Percentiles rank a stretch among this genome's conserved stretches.
phyloP scores from a whole-genome alignment of 1,140 invertebrate genomes.

The Diachasmimorpha longicaudata region DNA sequence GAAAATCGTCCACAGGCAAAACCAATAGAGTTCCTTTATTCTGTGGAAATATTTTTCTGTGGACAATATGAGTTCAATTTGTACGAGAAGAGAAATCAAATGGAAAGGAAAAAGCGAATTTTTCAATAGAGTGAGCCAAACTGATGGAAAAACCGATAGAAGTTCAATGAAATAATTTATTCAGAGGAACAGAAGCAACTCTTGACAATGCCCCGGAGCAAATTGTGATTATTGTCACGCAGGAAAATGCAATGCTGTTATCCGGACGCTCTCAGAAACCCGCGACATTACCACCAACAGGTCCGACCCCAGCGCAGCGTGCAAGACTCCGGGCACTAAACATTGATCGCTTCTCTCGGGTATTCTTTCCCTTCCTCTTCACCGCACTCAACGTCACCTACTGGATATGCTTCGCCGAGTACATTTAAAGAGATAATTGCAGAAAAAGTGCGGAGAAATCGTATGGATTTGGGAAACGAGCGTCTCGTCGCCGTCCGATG shows the following conservation, averaged over 20 bases:
- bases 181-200: constrained; percentile 38
- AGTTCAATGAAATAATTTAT: too few species aligned
- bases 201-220: constrained; percentile 36
- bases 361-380: constrained; percentile 88
- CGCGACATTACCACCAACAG: constrained; percentile 51
- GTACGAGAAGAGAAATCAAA: too few species aligned
- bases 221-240: constrained; percentile 50
- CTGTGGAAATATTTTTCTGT: too few species aligned
- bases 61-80: too few species aligned
- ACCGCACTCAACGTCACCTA: constrained; percentile 84
- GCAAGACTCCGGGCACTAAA: constrained; percentile 79
- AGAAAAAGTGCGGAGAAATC: neutral
- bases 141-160: too few species aligned
- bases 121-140: too few species aligned
- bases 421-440: constrained; percentile 43
- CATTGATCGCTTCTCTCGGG: constrained; percentile 83
- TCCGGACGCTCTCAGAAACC: constrained; percentile 61
- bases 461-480: constrained; percentile 6
- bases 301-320: constrained; percentile 69
- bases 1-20: too few species aligned
- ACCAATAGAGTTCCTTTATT: too few species aligned
- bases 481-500: constrained; percentile 15
- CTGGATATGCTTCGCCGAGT: constrained; percentile 88
- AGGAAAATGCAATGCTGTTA: constrained; percentile 66
- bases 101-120: too few species aligned